These are phyloP conservation scores for Neoniphon sammara DNA, from an alignment of 2,797 vertebrate species.

Conservation along the genomic window DNA sequence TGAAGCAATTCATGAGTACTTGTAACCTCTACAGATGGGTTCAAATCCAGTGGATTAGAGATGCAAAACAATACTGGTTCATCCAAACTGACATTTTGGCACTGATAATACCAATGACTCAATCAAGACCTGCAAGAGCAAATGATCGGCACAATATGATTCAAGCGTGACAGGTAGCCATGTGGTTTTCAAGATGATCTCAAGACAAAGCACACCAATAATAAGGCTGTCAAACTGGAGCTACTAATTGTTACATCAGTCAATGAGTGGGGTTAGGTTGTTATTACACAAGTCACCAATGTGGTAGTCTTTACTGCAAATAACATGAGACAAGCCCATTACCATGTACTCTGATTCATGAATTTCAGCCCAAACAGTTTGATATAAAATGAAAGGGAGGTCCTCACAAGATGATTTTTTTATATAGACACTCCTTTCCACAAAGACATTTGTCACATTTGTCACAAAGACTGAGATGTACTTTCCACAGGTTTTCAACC, in stretches of 20 bases:
- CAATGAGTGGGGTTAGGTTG: background rate
- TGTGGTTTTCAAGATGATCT: background rate
- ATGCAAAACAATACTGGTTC: background rate
- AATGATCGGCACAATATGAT: background rate
- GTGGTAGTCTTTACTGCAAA: background rate
- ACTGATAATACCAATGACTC: background rate
- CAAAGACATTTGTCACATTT: background rate
- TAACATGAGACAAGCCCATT: background rate
- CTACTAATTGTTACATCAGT: background rate
- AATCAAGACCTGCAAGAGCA: background rate
- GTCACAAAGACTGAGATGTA: background rate
- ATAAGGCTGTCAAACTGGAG: background rate
- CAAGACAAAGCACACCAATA: background rate
- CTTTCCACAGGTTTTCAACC: conserved; percentile 1
- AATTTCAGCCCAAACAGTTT: background rate
- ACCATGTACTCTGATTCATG: background rate
- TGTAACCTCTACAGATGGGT: background rate
- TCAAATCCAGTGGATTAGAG: background rate
- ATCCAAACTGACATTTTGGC: background rate
- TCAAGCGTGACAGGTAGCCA: background rate
- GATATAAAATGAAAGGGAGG: background rate
- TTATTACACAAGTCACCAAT: too few species aligned
- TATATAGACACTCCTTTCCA: background rate
- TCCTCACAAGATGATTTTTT: background rate
- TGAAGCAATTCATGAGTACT: background rate